phyloP scores from a whole-genome alignment of 2,113 vertebrate genomes.

The Triplophysa siluroides region DNA sequence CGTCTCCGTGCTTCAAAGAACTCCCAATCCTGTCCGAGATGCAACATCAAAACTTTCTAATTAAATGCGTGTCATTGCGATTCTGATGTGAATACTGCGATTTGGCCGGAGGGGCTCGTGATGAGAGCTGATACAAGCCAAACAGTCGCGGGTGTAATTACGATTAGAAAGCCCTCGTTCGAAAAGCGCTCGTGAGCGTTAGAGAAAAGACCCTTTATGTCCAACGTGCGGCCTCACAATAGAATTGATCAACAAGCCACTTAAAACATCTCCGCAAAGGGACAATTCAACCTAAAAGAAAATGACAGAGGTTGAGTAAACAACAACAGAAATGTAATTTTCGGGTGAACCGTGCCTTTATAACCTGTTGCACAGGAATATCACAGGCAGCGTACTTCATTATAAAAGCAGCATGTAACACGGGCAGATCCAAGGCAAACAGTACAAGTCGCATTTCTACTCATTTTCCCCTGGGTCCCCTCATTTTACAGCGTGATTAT shows the following conservation, averaged over 20 bases:
- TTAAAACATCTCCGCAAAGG: neutral
- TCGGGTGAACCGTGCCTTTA: neutral
- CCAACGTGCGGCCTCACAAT: conserved; percentile 12
- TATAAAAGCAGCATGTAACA: conserved; percentile 3
- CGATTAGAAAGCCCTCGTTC: conserved; percentile 55
- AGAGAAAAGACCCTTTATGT: conserved; percentile 23
- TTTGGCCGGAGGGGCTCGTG: conserved; percentile 65
- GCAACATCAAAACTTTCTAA: conserved; percentile 62
- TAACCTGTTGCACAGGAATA: conserved; percentile 7
- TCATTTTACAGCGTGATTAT: conserved; percentile 34
- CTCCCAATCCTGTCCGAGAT: conserved; percentile 55
- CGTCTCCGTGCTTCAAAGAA: conserved; percentile 62
- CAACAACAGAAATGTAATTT: neutral
- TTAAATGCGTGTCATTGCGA: conserved; percentile 68
- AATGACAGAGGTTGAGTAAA: neutral
- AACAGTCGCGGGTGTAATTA: conserved; percentile 62
- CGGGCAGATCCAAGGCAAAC: conserved; percentile 21
- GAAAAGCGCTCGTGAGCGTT: conserved; percentile 28
- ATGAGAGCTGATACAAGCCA: conserved; percentile 64
- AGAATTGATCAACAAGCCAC: neutral
- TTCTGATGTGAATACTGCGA: conserved; percentile 62
- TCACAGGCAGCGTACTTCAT: neutral
- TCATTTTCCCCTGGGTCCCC: neutral
- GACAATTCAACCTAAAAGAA: neutral
- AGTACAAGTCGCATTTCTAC: conserved; percentile 1